Percentiles rank a stretch among this genome's conserved stretches.
phyloP scores from a whole-genome alignment of 1,140 invertebrate genomes.

The Tachypleus tridentatus region DNA sequence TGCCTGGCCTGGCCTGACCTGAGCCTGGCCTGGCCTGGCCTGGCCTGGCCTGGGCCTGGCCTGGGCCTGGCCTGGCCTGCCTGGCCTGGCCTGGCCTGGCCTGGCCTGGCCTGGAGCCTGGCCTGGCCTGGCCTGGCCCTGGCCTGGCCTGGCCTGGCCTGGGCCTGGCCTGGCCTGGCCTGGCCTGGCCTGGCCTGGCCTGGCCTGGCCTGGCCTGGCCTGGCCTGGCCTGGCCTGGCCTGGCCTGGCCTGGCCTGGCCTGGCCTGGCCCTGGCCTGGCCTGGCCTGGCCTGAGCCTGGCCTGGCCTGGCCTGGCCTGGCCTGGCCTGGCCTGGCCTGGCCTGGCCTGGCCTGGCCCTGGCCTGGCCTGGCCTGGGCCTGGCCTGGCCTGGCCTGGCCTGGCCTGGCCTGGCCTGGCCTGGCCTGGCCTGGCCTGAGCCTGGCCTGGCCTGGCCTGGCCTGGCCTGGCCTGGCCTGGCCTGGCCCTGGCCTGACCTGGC shows the following conservation, averaged over 20 bases:
- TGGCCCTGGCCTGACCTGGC: constrained; percentile 23
- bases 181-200: constrained; percentile 23
- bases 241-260: constrained; percentile 25
- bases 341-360: too few species aligned
- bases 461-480: constrained; percentile 26
- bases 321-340: constrained; percentile 25
- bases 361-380: constrained; percentile 22
- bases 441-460: constrained; percentile 23
- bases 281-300: constrained; percentile 22
- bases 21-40: constrained; percentile 24
- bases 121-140: constrained; percentile 24
- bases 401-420: constrained; percentile 22
- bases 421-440: constrained; percentile 19
- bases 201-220: constrained; percentile 26
- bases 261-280: too few species aligned
- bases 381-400: constrained; percentile 26
- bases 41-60: constrained; percentile 24
- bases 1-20: constrained; percentile 12
- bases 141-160: too few species aligned
- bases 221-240: constrained; percentile 26
- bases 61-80: constrained; percentile 22
- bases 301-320: constrained; percentile 23
- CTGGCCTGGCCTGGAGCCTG: too few species aligned
- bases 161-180: constrained; percentile 14
- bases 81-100: constrained; percentile 20